Percentiles rank a stretch among this genome's conserved stretches.
Conservation (phyloP, 2,888 invertebrate species). For the Acanthosepion esculentum region DNA sequence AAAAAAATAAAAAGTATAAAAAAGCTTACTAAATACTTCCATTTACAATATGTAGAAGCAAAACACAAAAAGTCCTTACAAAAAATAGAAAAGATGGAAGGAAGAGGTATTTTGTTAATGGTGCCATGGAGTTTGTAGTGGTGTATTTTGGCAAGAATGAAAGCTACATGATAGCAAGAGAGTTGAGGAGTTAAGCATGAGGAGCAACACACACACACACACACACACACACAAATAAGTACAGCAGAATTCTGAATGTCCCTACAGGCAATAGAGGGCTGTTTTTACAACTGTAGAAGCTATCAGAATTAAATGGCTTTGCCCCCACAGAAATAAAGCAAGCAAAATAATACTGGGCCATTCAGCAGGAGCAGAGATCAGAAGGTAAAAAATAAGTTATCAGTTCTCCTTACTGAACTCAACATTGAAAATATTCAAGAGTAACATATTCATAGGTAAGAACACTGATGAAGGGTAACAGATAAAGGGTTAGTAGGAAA, state of each 20-base stretch:
- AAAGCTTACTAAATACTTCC: background rate
- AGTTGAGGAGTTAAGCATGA: background rate
- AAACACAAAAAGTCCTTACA: background rate
- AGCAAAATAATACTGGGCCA: background rate
- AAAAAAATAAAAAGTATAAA: background rate
- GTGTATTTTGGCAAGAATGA: background rate
- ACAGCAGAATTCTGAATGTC: background rate
- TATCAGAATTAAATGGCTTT: background rate
- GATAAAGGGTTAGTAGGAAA: too few species aligned
- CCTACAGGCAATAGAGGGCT: background rate
- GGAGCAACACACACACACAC: background rate
- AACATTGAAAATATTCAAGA: background rate
- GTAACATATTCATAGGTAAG: too few species aligned
- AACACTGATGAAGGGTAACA: too few species aligned
- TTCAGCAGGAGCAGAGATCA: background rate
- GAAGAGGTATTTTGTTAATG: background rate
- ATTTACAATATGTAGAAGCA: background rate
- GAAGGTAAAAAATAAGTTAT: background rate
- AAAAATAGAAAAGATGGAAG: background rate
- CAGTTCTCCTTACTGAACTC: background rate
- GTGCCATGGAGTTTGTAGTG: background rate
- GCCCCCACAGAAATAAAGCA: background rate
- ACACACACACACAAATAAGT: background rate
- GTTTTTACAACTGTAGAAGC: slow-evolving; percentile 6
- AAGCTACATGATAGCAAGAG: background rate